Evolutionary conservation across 2,888 invertebrate genomes (phyloP), one percentile per base, ranked within the genome.

Genomic region (Drosophila fulvimacula): DNA sequence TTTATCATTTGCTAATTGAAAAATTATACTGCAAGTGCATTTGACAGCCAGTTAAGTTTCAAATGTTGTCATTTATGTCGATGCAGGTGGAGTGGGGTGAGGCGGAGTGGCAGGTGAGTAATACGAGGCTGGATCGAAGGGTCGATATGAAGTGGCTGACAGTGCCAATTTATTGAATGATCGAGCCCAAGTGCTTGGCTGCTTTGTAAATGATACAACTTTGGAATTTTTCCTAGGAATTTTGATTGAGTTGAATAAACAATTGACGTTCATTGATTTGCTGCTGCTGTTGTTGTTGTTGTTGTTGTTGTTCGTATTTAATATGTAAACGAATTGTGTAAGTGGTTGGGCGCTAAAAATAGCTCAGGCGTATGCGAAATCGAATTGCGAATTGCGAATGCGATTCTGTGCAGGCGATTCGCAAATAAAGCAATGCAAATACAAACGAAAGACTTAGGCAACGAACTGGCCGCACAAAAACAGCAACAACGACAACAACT

Each of bases 1-100:
- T 88, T 88, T 89, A 88, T 88, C 79, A 88, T 82, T 85, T 87
- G 89, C 76, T 89, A 88, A 88, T 86, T 87, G 88, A 83, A 86
- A 88, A 89, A 88, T 88, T 89, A 88, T 88, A 86, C 81, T 76
- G 79, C 73, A 78, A 69, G 65, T 73, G 75, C 62, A 80, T 73
- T 82, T 85, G 88, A 88, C 83, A 86, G 82, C 77, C 75, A 81
- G 83, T 86, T 86, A 87, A 79, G 48, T 32, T 79, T 87, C 73
- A 85, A 80, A 73, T 79, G 80, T 80, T 84, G 84, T 80, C 84
- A 86, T 49, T 46, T 46, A n/a, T 27, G 46, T 30, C 17, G 3
- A 0, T 10, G 0, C 27, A 4, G 46, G 46, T 10, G 38, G 44
- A 19, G 30, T 48, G 21, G 21, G 48, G 41, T 10, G 38, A 41